Evolutionary conservation across 2,797 vertebrate species (phyloP), one percentile per base, ranked within the genome.

Genomic region (Xiphophorus birchmanni): DNA sequence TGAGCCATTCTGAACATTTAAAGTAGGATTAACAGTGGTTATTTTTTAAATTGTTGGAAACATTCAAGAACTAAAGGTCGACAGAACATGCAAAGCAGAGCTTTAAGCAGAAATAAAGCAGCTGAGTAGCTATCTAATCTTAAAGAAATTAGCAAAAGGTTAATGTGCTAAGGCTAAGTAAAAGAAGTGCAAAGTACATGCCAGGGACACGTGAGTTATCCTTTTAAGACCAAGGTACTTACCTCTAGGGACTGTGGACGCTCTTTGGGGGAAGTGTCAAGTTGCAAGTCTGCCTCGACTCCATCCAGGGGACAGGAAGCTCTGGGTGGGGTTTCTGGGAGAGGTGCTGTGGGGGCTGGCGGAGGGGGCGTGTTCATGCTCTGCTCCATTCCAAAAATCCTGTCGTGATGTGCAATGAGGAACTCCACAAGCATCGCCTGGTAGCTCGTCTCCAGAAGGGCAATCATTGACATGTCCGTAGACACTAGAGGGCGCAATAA

Each of bases 371-470:
- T 92, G 23, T 73, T 88, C 78, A 48, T 92, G 90, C 1, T 96
- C 79, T 79, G 76, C 35, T 65, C 71, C 45, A 94, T 82, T 73
- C 96, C 95, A 10, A 99, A 99, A 71, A 99, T 73, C 56, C 92
- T 83, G 44, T 96, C 90, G 0, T 97, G 95, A 91, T 98, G 94
- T 15, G 93, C 84, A 74, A 99, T 97, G 90, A 99, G 96, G 91
- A 98, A 97, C 90, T 98, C 97, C 12, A 99, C 92, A 0, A 98
- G 87, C 63, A 95, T 92, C 23, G 98, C 96, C 93, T 99, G 98
- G 86, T 97, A 97, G 17, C 94, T 96, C 0, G 95, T 97, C 91
- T 99, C 98, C 81, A 98, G 90, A 5, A 98, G 95, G 52, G 96
- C 96, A 1, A 95, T 85, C 92, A 96, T 96, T 0, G 97, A 94